These are phyloP conservation scores for Calypte anna DNA, from an alignment of 2,113 vertebrate genomes.

Conservation along the genomic window DNA sequence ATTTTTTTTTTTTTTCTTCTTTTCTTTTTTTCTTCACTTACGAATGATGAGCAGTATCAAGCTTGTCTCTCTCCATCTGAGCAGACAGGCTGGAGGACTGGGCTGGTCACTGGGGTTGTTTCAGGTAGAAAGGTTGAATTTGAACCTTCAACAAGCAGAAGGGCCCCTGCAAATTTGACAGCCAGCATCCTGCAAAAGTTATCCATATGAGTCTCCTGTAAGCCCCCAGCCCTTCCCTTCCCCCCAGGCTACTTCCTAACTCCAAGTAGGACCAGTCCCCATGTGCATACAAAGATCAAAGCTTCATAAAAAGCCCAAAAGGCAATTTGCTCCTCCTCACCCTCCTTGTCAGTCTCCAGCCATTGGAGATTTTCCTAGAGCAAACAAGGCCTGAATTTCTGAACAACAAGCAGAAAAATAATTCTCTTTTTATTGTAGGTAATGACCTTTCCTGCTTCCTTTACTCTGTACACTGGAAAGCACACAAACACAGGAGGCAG, in stretches of 20 bases:
- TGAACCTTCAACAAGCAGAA: rapidly evolving
- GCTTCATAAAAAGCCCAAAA: neutral
- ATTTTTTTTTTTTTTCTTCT: neutral
- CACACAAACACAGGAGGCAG: neutral
- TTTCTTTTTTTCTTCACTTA: neutral
- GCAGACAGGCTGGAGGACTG: neutral
- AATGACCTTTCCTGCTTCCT: neutral
- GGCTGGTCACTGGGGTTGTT: neutral
- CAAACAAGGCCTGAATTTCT: neutral
- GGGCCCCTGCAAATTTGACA: no score
- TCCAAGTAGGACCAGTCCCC: neutral
- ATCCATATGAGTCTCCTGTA: neutral
- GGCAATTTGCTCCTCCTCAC: neutral
- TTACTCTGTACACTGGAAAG: neutral
- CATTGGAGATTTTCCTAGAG: neutral
- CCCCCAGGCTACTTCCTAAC: neutral
- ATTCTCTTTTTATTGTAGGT: neutral
- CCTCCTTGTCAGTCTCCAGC: neutral
- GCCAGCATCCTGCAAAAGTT: neutral
- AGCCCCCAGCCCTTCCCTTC: neutral
- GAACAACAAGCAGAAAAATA: neutral
- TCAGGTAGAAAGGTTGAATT: neutral
- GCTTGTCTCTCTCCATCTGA: neutral
- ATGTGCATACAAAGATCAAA: neutral
- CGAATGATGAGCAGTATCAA: neutral